Percentiles rank a stretch among this genome's conserved stretches.
These are phyloP conservation scores for Drosophila borealis DNA, from an alignment of 2,888 invertebrate genomes.

Conservation along the genomic window DNA sequence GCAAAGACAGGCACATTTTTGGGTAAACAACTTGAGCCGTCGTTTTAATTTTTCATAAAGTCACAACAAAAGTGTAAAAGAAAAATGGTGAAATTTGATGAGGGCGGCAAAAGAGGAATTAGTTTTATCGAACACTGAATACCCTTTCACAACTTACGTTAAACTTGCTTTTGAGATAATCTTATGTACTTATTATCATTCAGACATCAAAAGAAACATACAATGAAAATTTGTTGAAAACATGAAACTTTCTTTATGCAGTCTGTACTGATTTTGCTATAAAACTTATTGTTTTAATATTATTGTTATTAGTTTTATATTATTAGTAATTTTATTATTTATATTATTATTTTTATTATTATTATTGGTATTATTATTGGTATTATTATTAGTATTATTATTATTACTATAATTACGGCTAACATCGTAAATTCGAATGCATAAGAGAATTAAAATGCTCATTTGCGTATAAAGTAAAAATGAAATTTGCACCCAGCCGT, in stretches of 20 bases:
- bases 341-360: too few relatives aligned
- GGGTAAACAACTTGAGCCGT: slow-evolving; percentile 77
- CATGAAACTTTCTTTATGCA: too few relatives aligned
- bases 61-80: slow-evolving; percentile 60
- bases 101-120: slow-evolving; percentile 6
- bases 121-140: slow-evolving; percentile 11
- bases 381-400: neutral
- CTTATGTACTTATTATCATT: too few relatives aligned
- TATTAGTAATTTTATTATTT: too few relatives aligned
- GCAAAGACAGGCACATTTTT: slow-evolving; percentile 56
- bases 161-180: too few relatives aligned
- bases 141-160: slow-evolving; percentile 16
- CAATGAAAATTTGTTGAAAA: too few relatives aligned
- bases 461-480: slow-evolving; percentile 3
- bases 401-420: neutral
- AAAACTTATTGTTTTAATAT: too few relatives aligned
- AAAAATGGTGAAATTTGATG: slow-evolving; percentile 48
- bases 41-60: slow-evolving; percentile 74
- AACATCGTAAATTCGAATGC: neutral
- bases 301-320: too few relatives aligned
- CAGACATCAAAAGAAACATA: too few relatives aligned
- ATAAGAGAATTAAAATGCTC: neutral
- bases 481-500: slow-evolving; percentile 48
- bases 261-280: too few relatives aligned
- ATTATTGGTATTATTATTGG: neutral